Conservation (phyloP, 2,113 vertebrate genomes). For the Epinephelus fuscoguttatus region DNA sequence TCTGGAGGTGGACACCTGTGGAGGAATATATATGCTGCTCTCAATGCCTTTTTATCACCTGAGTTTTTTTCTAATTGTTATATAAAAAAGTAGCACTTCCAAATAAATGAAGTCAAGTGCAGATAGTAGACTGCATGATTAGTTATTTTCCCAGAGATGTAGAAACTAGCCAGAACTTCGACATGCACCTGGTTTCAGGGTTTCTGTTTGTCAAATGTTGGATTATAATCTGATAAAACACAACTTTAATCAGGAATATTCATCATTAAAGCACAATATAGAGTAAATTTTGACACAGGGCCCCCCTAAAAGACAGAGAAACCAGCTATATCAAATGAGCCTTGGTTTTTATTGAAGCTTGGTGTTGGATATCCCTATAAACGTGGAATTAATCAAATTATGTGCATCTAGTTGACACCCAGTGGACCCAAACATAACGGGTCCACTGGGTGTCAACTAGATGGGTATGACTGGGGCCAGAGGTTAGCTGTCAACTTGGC, state of each 20-base stretch:
- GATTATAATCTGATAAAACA: not conserved
- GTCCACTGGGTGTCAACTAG: not conserved
- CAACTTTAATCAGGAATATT: not conserved
- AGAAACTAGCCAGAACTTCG: no score
- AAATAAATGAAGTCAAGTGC: not conserved
- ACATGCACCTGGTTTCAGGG: no score
- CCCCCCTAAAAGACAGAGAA: not conserved
- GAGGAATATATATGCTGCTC: constrained; percentile 1
- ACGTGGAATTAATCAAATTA: not conserved
- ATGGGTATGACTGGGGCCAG: not conserved
- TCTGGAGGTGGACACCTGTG: constrained; percentile 54
- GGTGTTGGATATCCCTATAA: not conserved
- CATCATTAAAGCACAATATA: not conserved
- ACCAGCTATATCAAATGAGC: not conserved
- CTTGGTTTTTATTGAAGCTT: not conserved
- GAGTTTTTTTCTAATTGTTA: not conserved
- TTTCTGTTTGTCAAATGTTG: no score
- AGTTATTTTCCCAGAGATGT: not conserved
- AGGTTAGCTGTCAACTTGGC: not conserved
- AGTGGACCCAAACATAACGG: no score
- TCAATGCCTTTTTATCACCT: not conserved
- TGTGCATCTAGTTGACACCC: not conserved
- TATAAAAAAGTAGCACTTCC: not conserved
- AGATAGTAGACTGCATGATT: not conserved
- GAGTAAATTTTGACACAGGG: not conserved